A percentile compares a stretch with the other conserved stretches of the same genome.
Evolutionary conservation across 2,797 vertebrate genomes (phyloP).

Genomic region (Lepus townsendii): DNA sequence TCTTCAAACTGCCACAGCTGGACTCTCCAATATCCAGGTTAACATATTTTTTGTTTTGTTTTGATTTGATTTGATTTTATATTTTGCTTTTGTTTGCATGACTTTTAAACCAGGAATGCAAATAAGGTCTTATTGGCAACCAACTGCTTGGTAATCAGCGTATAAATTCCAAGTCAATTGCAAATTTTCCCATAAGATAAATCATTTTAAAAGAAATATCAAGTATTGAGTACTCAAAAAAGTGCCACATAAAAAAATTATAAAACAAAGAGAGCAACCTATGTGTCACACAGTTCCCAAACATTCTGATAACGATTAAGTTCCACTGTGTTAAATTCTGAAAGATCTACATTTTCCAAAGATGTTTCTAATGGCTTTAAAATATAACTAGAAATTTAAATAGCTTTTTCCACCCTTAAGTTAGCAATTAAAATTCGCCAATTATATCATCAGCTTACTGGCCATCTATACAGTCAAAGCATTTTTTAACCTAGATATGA

Average conservation of each 20-base stretch:
- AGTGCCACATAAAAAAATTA: constrained; percentile 56
- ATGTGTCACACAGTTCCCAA: constrained; percentile 35
- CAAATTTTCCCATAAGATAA: neutral
- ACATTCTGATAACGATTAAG: constrained; percentile 63
- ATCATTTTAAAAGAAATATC: constrained; percentile 43
- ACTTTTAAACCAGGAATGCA: neutral
- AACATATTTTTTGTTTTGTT: neutral
- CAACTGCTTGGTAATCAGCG: neutral
- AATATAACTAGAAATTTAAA: constrained; percentile 75
- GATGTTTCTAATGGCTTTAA: constrained; percentile 75
- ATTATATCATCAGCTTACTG: constrained; percentile 81
- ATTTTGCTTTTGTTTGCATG: neutral
- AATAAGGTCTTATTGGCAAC: neutral
- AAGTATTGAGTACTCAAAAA: constrained; percentile 78
- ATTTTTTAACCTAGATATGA: constrained; percentile 62
- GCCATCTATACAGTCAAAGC: constrained; percentile 52
- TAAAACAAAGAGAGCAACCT: constrained; percentile 56
- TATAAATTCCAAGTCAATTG: neutral
- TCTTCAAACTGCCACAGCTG: neutral
- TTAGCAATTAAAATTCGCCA: constrained; percentile 82
- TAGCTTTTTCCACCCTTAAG: constrained; percentile 70
- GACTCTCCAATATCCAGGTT: neutral
- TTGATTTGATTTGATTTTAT: neutral
- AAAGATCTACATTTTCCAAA: constrained; percentile 63
- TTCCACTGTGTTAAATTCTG: constrained; percentile 64